Base-by-base conservation (phyloP, 2,888 invertebrate species). In the Lampropteryx suffumata region DNA sequence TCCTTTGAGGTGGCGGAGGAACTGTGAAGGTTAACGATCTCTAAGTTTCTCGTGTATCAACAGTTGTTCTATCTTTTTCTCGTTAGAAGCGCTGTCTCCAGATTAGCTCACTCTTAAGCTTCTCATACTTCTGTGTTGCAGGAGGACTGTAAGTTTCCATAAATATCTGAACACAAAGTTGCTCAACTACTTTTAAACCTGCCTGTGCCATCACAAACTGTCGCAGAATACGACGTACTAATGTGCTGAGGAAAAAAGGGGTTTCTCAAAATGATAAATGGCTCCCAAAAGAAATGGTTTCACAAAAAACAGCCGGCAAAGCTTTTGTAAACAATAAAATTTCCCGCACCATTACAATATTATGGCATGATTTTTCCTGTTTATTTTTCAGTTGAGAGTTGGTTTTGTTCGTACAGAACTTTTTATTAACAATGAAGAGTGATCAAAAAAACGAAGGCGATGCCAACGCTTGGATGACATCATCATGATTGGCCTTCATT, bases 231-330 rank as follows among this genome's bases (percentile, higher is more conserved):
- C 56, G 60, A 59, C 63, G 61, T 69, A 61, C 65, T 69, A 73
- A 73, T 71, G 71, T 66, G 55, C 51, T 44, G 44, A 63, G 62
- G 59, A 69, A 69, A 68, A 76, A 73, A 65, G 62, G 74, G 68
- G 64, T 64, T 62, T 46, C 59, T 52, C 41, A 50, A 62, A 67
- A 70, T 75, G 76, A 75, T 71, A 70, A 73, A 76, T 73, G 71
- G 57, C 29, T 29, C 36, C 36, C 58, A 59, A 64, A 65, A 69
- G 56, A 59, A 67, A 61, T 62, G 65, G 12, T 58, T 62, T 59
- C 60, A 61, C 60, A 62, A 62, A 55, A 59, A 61, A 57, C 54
- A 62, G 54, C 41, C 60, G 56, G 63, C 58, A 66, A 70, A 63
- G 66, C 57, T 59, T 58, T 57, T 50, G 56, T 57, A 61, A 51